Percentiles rank a stretch among this genome's conserved stretches.
Evolutionary conservation across 1,140 invertebrate genomes (phyloP).

Genomic region (Sycophila sp.): DNA sequence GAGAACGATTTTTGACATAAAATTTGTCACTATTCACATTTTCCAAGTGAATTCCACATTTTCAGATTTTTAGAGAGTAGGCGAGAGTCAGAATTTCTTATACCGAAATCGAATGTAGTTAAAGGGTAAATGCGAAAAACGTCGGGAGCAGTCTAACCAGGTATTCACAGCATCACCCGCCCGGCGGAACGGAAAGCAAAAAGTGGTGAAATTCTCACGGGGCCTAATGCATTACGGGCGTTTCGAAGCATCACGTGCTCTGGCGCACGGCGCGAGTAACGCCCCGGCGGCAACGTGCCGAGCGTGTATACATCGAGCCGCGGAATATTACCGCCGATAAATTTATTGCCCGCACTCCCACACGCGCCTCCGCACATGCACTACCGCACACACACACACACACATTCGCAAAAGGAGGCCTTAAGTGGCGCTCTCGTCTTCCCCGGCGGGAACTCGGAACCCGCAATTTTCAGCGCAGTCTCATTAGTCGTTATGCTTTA

Average conservation of each 20-base stretch:
- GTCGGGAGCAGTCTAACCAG: no score
- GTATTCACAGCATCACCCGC: no score
- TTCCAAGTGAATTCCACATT: no score
- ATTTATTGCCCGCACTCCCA: not conserved
- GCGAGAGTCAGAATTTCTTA: no score
- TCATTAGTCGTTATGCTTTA: not conserved
- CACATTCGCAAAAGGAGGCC: not conserved
- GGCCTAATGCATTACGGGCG: not conserved
- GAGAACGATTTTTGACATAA: no score
- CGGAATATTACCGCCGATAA: not conserved
- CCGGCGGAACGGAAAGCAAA: no score
- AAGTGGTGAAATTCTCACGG: no score
- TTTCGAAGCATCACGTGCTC: not conserved
- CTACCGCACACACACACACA: not conserved
- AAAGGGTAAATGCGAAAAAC: no score
- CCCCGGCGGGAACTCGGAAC: not conserved
- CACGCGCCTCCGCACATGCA: no score
- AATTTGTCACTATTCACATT: no score
- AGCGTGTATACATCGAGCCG: not conserved
- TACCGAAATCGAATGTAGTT: no score
- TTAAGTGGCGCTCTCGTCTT: not conserved
- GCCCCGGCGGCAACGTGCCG: not conserved
- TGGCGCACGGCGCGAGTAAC: not conserved
- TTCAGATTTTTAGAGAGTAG: no score
- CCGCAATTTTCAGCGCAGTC: not conserved